Evolutionary conservation across 2,797 vertebrate species (phyloP).

Genomic region (Dryobates pubescens): DNA sequence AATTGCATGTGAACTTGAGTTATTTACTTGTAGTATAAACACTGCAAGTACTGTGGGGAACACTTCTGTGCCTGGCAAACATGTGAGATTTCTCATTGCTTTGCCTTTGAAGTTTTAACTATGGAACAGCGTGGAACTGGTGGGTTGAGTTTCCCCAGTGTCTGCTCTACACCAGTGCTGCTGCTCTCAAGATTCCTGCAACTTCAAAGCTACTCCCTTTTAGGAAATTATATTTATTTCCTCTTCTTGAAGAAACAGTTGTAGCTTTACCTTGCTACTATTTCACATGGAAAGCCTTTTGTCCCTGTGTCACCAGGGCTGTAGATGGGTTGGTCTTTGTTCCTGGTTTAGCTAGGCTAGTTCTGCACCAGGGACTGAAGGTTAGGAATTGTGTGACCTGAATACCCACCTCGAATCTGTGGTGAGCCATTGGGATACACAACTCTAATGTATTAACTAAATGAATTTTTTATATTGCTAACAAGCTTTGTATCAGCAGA

Average conservation of each 20-base stretch:
- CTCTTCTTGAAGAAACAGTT: not conserved
- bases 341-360: not conserved
- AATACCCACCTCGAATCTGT: not conserved
- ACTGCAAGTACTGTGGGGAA: not conserved
- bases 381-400: not conserved
- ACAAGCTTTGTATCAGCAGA: not conserved
- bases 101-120: not conserved
- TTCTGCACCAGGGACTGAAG: not conserved
- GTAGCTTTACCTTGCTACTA: constrained; percentile 1
- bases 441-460: not conserved
- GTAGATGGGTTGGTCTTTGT: not conserved
- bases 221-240: not conserved
- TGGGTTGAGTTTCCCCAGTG: not conserved
- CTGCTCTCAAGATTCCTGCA: not conserved
- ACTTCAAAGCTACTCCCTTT: not conserved
- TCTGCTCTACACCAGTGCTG: not conserved
- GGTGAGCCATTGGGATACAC: not conserved
- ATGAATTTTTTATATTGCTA: not conserved
- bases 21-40: not conserved
- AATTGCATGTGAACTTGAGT: not conserved
- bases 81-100: not conserved
- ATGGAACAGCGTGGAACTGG: not conserved
- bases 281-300: not conserved
- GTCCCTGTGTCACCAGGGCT: not conserved
- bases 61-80: not conserved